These are phyloP conservation scores for Neoitamus cyanurus DNA, from an alignment of 2,888 invertebrate genomes.

Conservation along the genomic window DNA sequence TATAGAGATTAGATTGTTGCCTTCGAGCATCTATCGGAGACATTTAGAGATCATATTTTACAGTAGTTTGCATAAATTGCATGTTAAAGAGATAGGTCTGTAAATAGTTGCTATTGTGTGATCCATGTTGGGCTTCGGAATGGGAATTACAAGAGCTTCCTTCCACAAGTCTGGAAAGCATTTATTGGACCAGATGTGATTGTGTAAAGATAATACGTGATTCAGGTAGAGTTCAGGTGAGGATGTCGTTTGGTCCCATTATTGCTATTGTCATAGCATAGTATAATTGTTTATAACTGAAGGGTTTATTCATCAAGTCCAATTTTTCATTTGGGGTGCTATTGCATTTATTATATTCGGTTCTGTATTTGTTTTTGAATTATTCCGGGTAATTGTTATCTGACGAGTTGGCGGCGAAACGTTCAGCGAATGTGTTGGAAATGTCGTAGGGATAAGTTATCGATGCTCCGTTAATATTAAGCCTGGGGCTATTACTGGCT, in stretches of 20 bases:
- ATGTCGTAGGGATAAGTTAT: not conserved
- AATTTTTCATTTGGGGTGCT: not conserved
- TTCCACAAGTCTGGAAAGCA: not conserved
- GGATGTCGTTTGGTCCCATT: not conserved
- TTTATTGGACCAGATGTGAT: not conserved
- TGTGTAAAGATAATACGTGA: too few species aligned
- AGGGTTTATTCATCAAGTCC: not conserved
- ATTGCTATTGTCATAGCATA: not conserved
- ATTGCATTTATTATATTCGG: not conserved
- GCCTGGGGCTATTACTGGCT: not conserved
- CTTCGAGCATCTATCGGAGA: slow-evolving; percentile 52
- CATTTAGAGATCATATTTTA: slow-evolving; percentile 47
- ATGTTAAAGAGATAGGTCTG: slow-evolving; percentile 54
- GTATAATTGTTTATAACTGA: not conserved
- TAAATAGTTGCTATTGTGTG: not conserved
- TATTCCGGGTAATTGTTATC: not conserved
- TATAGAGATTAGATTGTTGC: slow-evolving; percentile 47
- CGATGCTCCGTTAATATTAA: not conserved
- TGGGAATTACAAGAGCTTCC: not conserved
- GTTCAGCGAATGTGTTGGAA: not conserved
- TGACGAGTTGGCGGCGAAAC: not conserved
- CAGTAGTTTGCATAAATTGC: slow-evolving; percentile 54
- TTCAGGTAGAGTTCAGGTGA: too few species aligned
- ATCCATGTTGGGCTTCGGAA: not conserved
- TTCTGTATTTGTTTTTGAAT: not conserved